These are phyloP conservation scores for Glandiceps talaboti DNA, from an alignment of 53 echinoderm and acorn worm species.

Conservation along the genomic window DNA sequence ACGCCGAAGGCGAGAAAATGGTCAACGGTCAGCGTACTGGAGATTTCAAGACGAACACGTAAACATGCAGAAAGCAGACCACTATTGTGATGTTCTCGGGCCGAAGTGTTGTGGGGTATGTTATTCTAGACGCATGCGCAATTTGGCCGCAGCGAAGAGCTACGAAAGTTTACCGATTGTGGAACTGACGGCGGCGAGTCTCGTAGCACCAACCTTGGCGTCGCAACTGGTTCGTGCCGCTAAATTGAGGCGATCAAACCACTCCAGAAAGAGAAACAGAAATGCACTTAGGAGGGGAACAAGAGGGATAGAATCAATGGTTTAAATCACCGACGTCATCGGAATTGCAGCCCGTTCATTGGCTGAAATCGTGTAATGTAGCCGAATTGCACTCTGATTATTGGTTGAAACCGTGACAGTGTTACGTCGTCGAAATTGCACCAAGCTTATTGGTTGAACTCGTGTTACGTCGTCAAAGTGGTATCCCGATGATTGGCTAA, in stretches of 20 bases:
- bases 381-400: too few species aligned
- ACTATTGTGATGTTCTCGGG: neutral
- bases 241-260: neutral
- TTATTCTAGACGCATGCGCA: neutral
- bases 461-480: too few species aligned
- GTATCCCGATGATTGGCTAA: too few species aligned
- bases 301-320: neutral
- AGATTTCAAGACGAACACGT: neutral
- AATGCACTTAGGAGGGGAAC: neutral
- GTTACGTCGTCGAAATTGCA: too few species aligned
- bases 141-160: neutral
- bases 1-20: neutral
- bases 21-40: neutral
- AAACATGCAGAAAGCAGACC: neutral
- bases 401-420: too few species aligned
- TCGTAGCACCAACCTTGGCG: neutral
- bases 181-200: neutral
- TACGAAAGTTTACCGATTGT: neutral
- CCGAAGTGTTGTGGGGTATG: neutral
- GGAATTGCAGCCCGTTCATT: too few species aligned
- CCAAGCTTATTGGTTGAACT: too few species aligned
- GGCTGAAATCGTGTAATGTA: too few species aligned
- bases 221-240: neutral
- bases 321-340: too few species aligned
- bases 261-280: neutral